Base-by-base conservation (phyloP, 2,888 invertebrate genomes). In the Drosophila maculinotata region DNA sequence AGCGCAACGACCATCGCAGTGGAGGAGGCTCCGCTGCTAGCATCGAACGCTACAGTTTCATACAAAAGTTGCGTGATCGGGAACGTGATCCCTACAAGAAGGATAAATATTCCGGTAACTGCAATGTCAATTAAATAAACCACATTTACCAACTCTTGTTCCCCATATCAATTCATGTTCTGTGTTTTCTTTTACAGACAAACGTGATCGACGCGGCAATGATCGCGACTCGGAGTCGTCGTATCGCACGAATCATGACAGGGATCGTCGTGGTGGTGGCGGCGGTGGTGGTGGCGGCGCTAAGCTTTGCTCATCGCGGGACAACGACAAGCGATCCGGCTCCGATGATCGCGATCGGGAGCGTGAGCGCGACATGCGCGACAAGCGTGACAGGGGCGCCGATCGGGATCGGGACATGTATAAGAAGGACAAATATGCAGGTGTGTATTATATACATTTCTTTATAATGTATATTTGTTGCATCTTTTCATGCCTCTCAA, bases 81-180 rank as follows among this genome's bases (percentile, higher is more conserved):
- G 97, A 97, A 95, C 96, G 97, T 94, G 96, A 95, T 93, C 95
- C 96, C 94, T 96, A 97, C 92, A 96, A 96, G 93, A 95, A 96
- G 93, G 96, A 96, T 93, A 96, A 96, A 94, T 96, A 96, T 95
- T 94, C 95, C 93, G 96, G 96, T 96, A 92, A 92, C 12, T 31
- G 39, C 20, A 8, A 10, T 6, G 12, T 12, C 30, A 15, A 25
- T 28, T 10, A 17, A 14, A 14, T 4, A 17, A 14, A 14, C 2
- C 14, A 10, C 3, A n/a, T 12, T 2, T 3, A 0, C 8, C 7
- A 10, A 17, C 10, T 15, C 15, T 6, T 41, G n/a, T n/a, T n/a
- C 15, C 2, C 2, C 0, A 30, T 30, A 5, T 9, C 2, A 12
- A 31, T 1, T 31, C n/a, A 17, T 12, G 2, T 20, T 12, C 12